A percentile compares a stretch with the other conserved stretches of the same genome.
These are phyloP conservation scores for Tragopan temminckii DNA, from an alignment of 2,797 vertebrate species.

Conservation along the genomic window DNA sequence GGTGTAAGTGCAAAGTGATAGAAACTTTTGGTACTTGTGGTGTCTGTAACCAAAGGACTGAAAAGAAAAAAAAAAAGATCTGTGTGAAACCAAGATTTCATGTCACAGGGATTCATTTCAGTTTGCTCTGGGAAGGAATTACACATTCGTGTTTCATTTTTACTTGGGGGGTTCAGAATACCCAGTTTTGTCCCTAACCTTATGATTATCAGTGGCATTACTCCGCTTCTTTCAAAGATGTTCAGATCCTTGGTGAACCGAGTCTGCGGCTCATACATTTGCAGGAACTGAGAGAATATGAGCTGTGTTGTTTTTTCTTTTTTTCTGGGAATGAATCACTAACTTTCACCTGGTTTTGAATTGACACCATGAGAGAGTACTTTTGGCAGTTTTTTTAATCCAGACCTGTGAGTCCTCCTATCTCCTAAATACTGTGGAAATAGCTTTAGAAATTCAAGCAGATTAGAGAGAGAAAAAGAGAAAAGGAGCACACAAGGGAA, in stretches of 20 bases:
- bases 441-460: slow-evolving; percentile 60
- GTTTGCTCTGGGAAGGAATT: background rate
- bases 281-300: background rate
- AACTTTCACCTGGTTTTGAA: slow-evolving; percentile 45
- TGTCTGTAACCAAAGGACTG: background rate
- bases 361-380: slow-evolving; percentile 36
- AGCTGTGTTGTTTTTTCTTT: background rate
- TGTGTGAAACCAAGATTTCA: background rate
- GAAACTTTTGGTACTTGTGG: background rate
- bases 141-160: background rate
- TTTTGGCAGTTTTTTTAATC: slow-evolving; percentile 58
- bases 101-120: background rate
- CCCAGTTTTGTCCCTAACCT: background rate
- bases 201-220: background rate
- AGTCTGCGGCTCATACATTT: background rate
- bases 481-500: background rate
- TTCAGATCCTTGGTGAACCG: background rate
- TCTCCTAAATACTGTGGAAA: slow-evolving; percentile 57
- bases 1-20: background rate
- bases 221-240: background rate
- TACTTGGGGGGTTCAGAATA: background rate
- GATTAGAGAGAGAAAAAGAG: slow-evolving; percentile 44
- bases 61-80: background rate
- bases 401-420: slow-evolving; percentile 11
- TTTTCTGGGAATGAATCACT: background rate